Evolutionary conservation across 2,797 vertebrate species (phyloP).

Genomic region (Philypnodon macrostomus): DNA sequence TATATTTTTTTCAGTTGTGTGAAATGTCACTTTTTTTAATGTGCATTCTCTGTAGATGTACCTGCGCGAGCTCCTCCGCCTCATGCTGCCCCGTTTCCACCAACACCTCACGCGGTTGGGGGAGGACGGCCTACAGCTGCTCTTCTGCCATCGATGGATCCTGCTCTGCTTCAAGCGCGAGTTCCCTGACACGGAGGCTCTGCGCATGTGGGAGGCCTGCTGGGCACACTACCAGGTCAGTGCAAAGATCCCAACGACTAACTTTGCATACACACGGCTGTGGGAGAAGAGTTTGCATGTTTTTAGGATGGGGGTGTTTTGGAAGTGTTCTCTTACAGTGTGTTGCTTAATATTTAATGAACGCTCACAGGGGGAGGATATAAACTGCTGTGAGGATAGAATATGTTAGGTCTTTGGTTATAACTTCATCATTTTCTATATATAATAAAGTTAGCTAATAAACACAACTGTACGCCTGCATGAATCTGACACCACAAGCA

Average conservation of each 20-base stretch:
- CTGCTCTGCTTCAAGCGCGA: conserved; percentile 97
- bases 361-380: conserved; percentile 2
- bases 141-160: conserved; percentile 98
- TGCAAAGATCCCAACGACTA: conserved; percentile 14
- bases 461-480: too few relatives aligned
- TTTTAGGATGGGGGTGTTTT: neutral
- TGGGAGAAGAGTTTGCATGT: conserved; percentile 20
- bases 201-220: conserved; percentile 98
- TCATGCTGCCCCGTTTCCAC: conserved; percentile 88
- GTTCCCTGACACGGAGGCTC: conserved; percentile 91
- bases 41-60: conserved; percentile 80
- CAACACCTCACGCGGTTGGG: conserved; percentile 88
- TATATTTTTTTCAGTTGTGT: too few relatives aligned
- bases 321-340: neutral
- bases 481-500: too few relatives aligned
- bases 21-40: neutral
- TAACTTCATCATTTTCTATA: conserved; percentile 5
- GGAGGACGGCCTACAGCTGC: conserved; percentile 95
- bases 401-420: conserved; percentile 20
- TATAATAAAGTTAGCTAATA: neutral
- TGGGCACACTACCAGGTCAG: conserved; percentile 98
- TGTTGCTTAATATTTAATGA: neutral
- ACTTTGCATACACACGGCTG: conserved; percentile 16
- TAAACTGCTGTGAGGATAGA: conserved; percentile 28
- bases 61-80: conserved; percentile 90